A percentile compares a stretch with the other conserved stretches of the same genome.
phyloP scores from a whole-genome alignment of 2,888 invertebrate genomes.

The Opisthograptis luteolata region DNA sequence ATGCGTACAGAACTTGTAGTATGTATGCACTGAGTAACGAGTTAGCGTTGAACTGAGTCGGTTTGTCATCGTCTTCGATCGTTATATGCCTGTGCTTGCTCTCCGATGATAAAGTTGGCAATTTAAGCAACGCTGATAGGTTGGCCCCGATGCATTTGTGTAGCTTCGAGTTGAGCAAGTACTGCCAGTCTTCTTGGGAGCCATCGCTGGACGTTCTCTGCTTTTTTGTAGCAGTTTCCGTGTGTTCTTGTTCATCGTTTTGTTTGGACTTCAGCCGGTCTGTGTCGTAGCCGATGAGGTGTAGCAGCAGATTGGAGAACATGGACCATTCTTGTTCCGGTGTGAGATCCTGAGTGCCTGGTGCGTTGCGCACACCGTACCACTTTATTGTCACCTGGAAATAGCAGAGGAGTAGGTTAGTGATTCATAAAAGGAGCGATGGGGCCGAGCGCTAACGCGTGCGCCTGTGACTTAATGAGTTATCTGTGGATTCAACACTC shows the following conservation, averaged over 20 bases:
- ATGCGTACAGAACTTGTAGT: constrained; percentile 89
- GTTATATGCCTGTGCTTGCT: constrained; percentile 40
- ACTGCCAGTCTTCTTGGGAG: constrained; percentile 92
- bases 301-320: constrained; percentile 85
- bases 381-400: constrained; percentile 89
- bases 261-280: constrained; percentile 78
- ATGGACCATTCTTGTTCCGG: constrained; percentile 91
- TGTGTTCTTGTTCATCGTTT: constrained; percentile 62
- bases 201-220: constrained; percentile 91
- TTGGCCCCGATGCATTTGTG: constrained; percentile 78
- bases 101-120: constrained; percentile 46
- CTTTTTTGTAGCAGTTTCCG: constrained; percentile 86
- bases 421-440: too few species aligned
- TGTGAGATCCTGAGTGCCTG: constrained; percentile 91
- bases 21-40: constrained; percentile 89
- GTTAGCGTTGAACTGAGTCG: constrained; percentile 84
- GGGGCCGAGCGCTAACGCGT: too few species aligned
- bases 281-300: constrained; percentile 90
- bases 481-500: too few species aligned
- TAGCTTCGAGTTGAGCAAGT: constrained; percentile 84
- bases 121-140: constrained; percentile 70
- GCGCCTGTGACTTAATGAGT: too few species aligned
- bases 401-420: too few species aligned
- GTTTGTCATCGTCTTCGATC: constrained; percentile 50
- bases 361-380: constrained; percentile 95